These are phyloP conservation scores for Peromyscus aztecus DNA, from an alignment of 2,797 vertebrate species.

Conservation along the genomic window DNA sequence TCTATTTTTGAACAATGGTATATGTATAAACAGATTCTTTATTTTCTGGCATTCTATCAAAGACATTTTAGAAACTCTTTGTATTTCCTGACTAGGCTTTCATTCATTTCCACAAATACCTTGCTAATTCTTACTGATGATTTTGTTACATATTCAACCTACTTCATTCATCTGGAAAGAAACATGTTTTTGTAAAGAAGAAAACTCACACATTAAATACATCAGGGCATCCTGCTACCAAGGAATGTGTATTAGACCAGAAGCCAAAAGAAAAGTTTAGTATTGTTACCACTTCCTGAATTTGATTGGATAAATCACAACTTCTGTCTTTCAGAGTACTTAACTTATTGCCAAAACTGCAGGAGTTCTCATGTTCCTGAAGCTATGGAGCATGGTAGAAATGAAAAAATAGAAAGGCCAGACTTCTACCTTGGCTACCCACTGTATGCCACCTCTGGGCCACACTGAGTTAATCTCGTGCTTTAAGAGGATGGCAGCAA, in stretches of 20 bases:
- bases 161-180: constrained; percentile 43
- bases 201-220: not conserved
- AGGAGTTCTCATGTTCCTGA: not conserved
- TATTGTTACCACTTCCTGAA: not conserved
- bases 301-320: not conserved
- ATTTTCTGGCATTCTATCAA: constrained; percentile 31
- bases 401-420: not conserved
- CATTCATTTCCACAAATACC: constrained; percentile 49
- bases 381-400: not conserved
- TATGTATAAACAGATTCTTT: constrained; percentile 23
- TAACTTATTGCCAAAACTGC: not conserved
- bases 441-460: not conserved
- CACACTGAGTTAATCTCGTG: not conserved
- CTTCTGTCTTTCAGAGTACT: not conserved
- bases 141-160: constrained; percentile 35
- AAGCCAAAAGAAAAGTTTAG: constrained; percentile 38
- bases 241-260: constrained; percentile 43
- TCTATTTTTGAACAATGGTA: constrained; percentile 43
- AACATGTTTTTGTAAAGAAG: constrained; percentile 11
- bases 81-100: not conserved
- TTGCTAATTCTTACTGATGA: constrained; percentile 26
- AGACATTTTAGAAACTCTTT: constrained; percentile 55
- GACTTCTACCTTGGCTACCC: not conserved
- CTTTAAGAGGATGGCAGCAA: not conserved
- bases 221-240: not conserved